Evolutionary conservation across 2,113 vertebrate species (phyloP).

Genomic region (Malaclemys terrapin): DNA sequence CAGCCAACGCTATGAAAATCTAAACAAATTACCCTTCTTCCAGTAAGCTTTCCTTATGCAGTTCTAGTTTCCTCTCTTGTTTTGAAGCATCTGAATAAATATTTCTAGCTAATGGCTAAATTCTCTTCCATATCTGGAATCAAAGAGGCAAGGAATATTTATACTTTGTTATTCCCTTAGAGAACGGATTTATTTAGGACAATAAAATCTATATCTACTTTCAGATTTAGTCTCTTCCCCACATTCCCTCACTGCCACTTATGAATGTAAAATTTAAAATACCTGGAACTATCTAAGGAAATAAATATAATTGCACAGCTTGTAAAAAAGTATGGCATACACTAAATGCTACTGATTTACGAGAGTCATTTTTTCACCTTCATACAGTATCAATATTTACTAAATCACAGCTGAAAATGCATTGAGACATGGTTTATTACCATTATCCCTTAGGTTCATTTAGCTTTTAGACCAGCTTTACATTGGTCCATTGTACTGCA

Average conservation of each 20-base stretch:
- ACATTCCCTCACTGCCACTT: slow-evolving; percentile 46
- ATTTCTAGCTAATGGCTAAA: slow-evolving; percentile 63
- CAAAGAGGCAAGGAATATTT: slow-evolving; percentile 64
- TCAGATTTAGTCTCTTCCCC: slow-evolving; percentile 39
- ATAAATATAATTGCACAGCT: slow-evolving; percentile 57
- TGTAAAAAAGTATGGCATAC: slow-evolving; percentile 43
- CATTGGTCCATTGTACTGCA: not conserved
- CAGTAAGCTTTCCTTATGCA: slow-evolving; percentile 31
- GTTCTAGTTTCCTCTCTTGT: slow-evolving; percentile 27
- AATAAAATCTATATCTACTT: slow-evolving; percentile 58
- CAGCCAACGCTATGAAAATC: slow-evolving; percentile 59
- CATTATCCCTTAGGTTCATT: not conserved
- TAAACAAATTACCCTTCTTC: slow-evolving; percentile 53
- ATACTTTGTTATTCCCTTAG: slow-evolving; percentile 61
- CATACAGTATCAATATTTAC: slow-evolving; percentile 43
- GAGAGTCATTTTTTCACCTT: slow-evolving; percentile 44
- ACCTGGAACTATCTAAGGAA: slow-evolving; percentile 55
- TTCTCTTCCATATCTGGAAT: slow-evolving; percentile 49
- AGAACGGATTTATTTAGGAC: slow-evolving; percentile 55
- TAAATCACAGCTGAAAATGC: slow-evolving; percentile 55
- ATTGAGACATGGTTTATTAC: slow-evolving; percentile 43
- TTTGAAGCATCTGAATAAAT: slow-evolving; percentile 49
- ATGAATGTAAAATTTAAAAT: slow-evolving; percentile 63
- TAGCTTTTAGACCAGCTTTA: slow-evolving; percentile 10
- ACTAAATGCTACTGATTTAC: slow-evolving; percentile 35